phyloP scores from a whole-genome alignment of 2,888 invertebrate genomes.

The Plebejus melissa region DNA sequence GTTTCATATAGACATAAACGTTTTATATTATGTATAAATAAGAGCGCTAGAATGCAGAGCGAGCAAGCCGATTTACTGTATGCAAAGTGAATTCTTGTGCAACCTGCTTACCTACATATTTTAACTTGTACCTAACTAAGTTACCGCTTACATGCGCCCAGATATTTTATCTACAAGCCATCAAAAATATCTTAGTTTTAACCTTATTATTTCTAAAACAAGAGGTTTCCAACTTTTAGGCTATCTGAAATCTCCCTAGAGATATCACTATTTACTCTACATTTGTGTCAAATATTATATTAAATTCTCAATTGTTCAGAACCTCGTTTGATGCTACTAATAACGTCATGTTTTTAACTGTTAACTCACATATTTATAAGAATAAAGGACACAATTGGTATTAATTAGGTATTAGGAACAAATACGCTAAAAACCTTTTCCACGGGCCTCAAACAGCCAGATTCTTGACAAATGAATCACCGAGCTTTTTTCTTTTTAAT shows the following conservation, averaged over 20 bases:
- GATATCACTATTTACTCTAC: no score
- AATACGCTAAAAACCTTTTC: slow-evolving; percentile 12
- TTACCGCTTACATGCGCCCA: slow-evolving; percentile 9
- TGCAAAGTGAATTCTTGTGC: slow-evolving; percentile 33
- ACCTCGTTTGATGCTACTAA: no score
- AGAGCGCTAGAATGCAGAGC: slow-evolving; percentile 21
- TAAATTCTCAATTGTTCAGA: no score
- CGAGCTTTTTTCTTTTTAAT: slow-evolving; percentile 17
- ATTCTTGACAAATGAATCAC: slow-evolving; percentile 27
- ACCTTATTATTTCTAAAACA: neutral
- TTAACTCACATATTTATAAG: no score
- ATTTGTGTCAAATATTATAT: no score
- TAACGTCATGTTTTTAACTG: no score
- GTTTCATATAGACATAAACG: neutral
- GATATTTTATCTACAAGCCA: slow-evolving; percentile 17
- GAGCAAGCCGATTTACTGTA: slow-evolving; percentile 20
- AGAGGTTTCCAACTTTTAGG: neutral
- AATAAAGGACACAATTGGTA: neutral
- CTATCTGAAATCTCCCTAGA: neutral
- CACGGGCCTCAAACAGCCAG: neutral
- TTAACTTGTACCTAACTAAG: slow-evolving; percentile 38
- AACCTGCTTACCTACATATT: slow-evolving; percentile 39
- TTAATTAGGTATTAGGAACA: neutral
- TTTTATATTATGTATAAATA: neutral
- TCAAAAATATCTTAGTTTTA: slow-evolving; percentile 3